Base-by-base conservation (phyloP, 2,888 invertebrate species). In the Chaetoderma sp. region DNA sequence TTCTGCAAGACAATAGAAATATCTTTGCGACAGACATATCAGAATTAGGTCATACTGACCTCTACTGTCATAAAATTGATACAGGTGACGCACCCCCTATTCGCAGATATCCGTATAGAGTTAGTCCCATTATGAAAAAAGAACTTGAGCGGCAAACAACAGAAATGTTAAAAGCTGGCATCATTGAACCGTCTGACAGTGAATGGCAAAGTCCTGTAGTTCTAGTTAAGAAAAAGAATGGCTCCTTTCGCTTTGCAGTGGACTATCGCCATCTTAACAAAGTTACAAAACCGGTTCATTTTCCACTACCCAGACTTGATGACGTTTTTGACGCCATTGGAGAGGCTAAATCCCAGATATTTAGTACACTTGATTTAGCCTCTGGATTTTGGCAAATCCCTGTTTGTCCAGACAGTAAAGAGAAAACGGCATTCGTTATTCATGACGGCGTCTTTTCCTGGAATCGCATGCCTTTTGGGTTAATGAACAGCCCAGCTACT, bases 261-360 rank as follows among this genome's bases (percentile, higher is more conserved):
- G 69, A 72, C 47, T 72, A 63, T 45, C 30, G 69, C 1, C 39
- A 59, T 27, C 25, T 72, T 2, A 72, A 72, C 36, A 63, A 65
- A 55, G 44, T 70, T 4, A 70, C 59, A 30, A 65, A 57, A 45
- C 67, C 67, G n/a, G 60, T 64, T n/a, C 57, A 62, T 1, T 68
- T 66, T 50, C 72, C 72, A 18, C 28, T 71, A 2, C 72, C 71
- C 13, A 62, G 63, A 36, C 18, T 66, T 4, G 63, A 68, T 21
- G 68, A 70, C 60, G 60, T 72, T n/a, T n/a, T n/a, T n/a, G n/a
- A 72, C 58, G 55, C 68, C 13, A 30, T 74, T 16, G 72, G 74
- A 0, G 68, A 70, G 23, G 50, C 67, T 39, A 52, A 68, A 30
- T 58, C 70, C 4, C 47, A 58, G n/a, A 58, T 70, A 45, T 74